Base-by-base conservation (phyloP, 2,888 invertebrate species). In the Lasioglossum leucozonium region DNA sequence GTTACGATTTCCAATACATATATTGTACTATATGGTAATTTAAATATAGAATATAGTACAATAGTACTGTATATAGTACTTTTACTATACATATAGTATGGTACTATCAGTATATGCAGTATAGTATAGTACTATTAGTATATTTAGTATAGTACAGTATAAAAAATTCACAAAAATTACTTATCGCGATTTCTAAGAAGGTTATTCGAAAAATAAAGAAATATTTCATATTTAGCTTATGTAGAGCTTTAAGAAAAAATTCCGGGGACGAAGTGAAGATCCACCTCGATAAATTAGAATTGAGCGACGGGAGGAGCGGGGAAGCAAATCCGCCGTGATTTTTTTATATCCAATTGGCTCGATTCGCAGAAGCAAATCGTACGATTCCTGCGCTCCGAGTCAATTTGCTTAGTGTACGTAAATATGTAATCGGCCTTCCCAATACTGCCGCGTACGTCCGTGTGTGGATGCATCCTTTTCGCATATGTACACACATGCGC, bases 391-490 rank as follows among this genome's bases (percentile, higher is more conserved):
- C 81, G 58, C 55, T 69, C 62, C 69, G 72, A 86, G 79, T 81
- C 84, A 89, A 90, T 89, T 88, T 89, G 80, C 81, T 74, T 74
- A 42, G 67, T 47, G 69, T 47, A 72, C 86, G 88, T 89, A 89
- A 89, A 90, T 90, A 90, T 90, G 85, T 89, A 88, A 89, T 83
- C 81, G 81, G 79, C 22, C 55, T 81, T 69, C 44, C 58, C 79
- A 72, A 72, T 75, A 77, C 69, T 58, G 26, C 18, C 34, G 47
- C 58, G 18, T 30, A 62, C 44, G 74, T 30, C 30, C 18, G 30
- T 58, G 42, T 55, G n/a, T 47, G 18, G 71, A 40, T 13, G 72
- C 44, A 77, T 62, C 18, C 16, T n/a, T 1, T 40, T 26, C 44
- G 37, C 22, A 16, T 22, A 47, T 5, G n/a, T 58, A 37, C n/a